Conservation (phyloP, 2,113 vertebrate genomes). For the Nibea coibor region DNA sequence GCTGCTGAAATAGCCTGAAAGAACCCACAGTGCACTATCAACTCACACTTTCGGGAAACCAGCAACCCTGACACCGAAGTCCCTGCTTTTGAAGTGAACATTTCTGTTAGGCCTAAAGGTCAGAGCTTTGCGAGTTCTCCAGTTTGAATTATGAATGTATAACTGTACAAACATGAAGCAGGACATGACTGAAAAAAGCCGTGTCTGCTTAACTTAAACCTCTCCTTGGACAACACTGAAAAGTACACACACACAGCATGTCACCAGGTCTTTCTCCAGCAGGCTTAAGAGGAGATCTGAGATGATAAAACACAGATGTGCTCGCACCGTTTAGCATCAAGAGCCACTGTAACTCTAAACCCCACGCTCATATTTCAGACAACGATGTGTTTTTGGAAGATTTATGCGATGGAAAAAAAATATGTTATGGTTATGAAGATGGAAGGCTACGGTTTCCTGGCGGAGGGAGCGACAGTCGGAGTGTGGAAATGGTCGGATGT, state of each 20-base stretch:
- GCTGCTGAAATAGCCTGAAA: background rate
- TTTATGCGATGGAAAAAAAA: constrained; percentile 68
- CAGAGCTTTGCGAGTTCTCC: background rate
- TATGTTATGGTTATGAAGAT: constrained; percentile 56
- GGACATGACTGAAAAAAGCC: background rate
- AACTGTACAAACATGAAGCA: constrained; percentile 9
- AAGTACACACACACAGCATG: constrained; percentile 19
- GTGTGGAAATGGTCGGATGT: constrained; percentile 64
- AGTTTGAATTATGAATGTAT: constrained; percentile 7
- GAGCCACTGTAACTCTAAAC: constrained; percentile 46
- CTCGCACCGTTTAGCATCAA: constrained; percentile 49
- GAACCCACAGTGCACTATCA: background rate
- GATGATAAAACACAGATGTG: constrained; percentile 78
- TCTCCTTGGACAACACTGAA: constrained; percentile 27
- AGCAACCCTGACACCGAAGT: background rate
- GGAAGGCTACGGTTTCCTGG: constrained; percentile 50
- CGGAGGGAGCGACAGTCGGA: constrained; percentile 25
- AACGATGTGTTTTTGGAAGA: constrained; percentile 63
- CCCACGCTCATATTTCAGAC: constrained; percentile 50
- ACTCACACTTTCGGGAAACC: too few relatives aligned
- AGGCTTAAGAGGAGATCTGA: constrained; percentile 45
- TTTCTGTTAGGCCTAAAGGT: background rate
- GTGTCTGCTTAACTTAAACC: background rate
- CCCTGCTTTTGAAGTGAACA: background rate
- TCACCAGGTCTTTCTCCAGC: constrained; percentile 21